phyloP scores from a whole-genome alignment of 2,797 vertebrate genomes.

The Centropyge bicolor region DNA sequence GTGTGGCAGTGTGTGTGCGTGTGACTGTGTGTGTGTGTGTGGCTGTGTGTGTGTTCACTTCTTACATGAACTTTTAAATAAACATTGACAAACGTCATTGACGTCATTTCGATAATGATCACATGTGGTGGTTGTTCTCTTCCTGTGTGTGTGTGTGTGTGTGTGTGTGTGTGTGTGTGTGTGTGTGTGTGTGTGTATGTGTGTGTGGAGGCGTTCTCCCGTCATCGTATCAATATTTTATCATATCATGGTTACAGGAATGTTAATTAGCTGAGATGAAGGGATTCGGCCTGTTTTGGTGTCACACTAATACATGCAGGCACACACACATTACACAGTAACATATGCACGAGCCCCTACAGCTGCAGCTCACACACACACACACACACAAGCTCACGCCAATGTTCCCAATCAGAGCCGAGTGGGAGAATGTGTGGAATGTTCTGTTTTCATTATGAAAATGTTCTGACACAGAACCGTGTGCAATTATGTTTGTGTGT shows the following conservation, averaged over 20 bases:
- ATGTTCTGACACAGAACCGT: conserved; percentile 23
- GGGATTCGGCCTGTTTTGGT: conserved; percentile 63
- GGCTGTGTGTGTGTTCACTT: neutral
- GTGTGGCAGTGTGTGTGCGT: too few species aligned
- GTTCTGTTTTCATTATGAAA: conserved; percentile 41
- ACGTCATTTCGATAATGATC: too few species aligned
- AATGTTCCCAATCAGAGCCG: conserved; percentile 1
- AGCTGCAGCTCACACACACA: neutral
- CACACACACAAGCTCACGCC: neutral
- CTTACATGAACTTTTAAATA: neutral
- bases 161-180: too few species aligned
- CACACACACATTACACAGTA: neutral
- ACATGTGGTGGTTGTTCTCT: neutral
- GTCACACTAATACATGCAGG: conserved; percentile 29
- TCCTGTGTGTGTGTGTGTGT: conserved; percentile 9
- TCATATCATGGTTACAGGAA: conserved; percentile 62
- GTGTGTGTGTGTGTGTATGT: conserved; percentile 23
- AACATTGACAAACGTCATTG: conserved; percentile 7
- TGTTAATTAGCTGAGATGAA: conserved; percentile 80
- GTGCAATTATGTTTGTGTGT: conserved; percentile 42
- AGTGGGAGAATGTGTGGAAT: neutral
- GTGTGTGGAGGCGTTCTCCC: conserved; percentile 26
- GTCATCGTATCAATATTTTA: conserved; percentile 78
- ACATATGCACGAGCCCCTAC: conserved; percentile 9
- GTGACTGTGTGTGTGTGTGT: too few species aligned